Evolutionary conservation across 2,888 invertebrate genomes (phyloP), one percentile per base, ranked within the genome.

Genomic region (Metopia argyrocephala): DNA sequence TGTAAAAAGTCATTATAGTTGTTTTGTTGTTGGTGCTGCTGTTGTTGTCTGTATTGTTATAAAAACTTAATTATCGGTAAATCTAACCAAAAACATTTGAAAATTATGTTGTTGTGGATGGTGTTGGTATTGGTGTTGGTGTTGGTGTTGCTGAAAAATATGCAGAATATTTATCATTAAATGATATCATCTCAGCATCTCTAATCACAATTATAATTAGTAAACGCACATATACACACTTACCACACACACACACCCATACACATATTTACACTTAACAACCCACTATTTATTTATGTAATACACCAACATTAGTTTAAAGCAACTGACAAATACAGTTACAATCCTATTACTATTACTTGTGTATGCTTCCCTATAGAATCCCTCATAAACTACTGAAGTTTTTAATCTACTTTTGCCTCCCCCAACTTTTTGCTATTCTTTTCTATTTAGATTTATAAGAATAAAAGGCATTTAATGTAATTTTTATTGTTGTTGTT

Each of bases 141-240:
- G n/a, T n/a, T n/a, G 52, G 76, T 65, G 65, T 50, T 52, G n/a
- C n/a, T 65, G 59, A 64, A 61, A 78, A 78, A 68, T 79, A 74
- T 81, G 48, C 70, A 66, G 69, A 56, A 54, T 70, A 81, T 81
- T 81, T 81, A 81, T 81, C 74, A 78, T 75, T 59, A 75, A 78
- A 75, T 46, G 74, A 66, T 78, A 81, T 78, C 78, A 78, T 78
- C 78, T 78, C 78, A 75, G 70, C 74, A 81, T 81, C 81, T 78
- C 78, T 81, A 81, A 81, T 78, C 81, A 81, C 74, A 81, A 78
- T 78, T 81, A 70, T 81, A 81, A 81, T 81, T 81, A 78, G 81
- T 78, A 25, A 78, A 75, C 70, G 27, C 25, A 52, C 70, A 45
- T 62, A 20, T 18, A 48, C 50, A 18, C 27, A 21, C 21, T 5